A percentile compares a stretch with the other conserved stretches of the same genome.
phyloP scores from a whole-genome alignment of 2,888 invertebrate genomes.

The Parascotia fuliginaria region DNA sequence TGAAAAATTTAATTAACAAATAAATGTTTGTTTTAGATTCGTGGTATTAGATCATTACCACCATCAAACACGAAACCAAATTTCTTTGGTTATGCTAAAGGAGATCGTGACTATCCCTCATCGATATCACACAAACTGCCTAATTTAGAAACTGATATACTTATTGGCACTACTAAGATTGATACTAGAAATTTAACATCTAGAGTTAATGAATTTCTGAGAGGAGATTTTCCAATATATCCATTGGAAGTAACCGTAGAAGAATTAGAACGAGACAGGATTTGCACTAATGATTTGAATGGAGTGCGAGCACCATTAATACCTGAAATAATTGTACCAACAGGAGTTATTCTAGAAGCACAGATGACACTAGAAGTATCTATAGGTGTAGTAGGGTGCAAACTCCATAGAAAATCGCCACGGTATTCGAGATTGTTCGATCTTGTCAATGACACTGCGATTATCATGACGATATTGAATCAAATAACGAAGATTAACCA shows the following conservation, averaged over 20 bases:
- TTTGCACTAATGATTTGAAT: conserved; percentile 76
- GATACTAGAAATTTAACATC: conserved; percentile 59
- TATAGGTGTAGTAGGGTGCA: conserved; percentile 72
- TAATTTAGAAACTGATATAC: conserved; percentile 53
- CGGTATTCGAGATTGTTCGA: conserved; percentile 68
- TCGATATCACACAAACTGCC: conserved; percentile 29
- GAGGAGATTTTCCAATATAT: conserved; percentile 68
- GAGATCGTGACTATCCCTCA: conserved; percentile 53
- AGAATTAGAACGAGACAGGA: conserved; percentile 49
- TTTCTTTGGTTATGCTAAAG: conserved; percentile 65
- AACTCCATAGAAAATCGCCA: conserved; percentile 38
- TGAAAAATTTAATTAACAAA: not conserved
- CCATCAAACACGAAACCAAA: conserved; percentile 21
- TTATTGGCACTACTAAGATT: conserved; percentile 69
- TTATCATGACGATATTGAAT: conserved; percentile 49
- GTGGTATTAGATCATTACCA: conserved; percentile 51
- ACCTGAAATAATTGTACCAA: conserved; percentile 54
- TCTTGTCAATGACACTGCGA: conserved; percentile 47
- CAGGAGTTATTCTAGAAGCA: conserved; percentile 60
- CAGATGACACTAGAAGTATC: conserved; percentile 74
- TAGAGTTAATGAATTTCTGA: conserved; percentile 55
- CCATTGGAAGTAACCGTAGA: conserved; percentile 52
- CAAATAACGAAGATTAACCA: conserved; percentile 62
- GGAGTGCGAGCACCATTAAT: conserved; percentile 47
- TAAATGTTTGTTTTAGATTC: conserved; percentile 50